Evolutionary conservation across 2,797 vertebrate species (phyloP).

Genomic region (Monodelphis domestica): DNA sequence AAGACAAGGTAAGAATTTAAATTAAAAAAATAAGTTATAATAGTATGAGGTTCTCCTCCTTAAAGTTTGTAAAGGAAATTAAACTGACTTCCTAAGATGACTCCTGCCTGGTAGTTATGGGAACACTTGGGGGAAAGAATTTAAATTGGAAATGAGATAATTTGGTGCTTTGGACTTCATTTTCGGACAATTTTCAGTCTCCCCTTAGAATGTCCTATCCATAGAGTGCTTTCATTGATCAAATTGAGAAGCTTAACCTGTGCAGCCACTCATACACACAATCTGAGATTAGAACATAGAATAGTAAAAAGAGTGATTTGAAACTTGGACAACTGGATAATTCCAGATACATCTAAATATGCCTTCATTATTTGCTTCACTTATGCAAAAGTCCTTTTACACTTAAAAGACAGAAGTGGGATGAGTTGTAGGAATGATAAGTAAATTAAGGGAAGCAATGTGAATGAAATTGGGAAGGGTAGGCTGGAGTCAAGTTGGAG

Average conservation of each 20-base stretch:
- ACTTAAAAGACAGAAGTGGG: background rate
- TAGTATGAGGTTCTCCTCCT: constrained; percentile 57
- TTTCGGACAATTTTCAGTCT: constrained; percentile 3
- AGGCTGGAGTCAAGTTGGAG: background rate
- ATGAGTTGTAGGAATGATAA: background rate
- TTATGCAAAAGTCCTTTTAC: background rate
- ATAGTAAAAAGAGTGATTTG: background rate
- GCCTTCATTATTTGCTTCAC: background rate
- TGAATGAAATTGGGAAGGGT: background rate
- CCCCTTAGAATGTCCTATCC: background rate
- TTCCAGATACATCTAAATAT: background rate
- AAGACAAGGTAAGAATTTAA: too few relatives aligned
- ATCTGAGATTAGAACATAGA: background rate
- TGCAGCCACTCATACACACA: background rate
- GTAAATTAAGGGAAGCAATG: background rate
- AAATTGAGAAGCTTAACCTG: background rate
- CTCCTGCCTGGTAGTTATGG: background rate
- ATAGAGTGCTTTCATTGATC: background rate
- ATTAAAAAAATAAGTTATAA: constrained; percentile 72
- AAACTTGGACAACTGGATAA: background rate
- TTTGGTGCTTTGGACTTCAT: background rate
- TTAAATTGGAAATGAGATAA: constrained; percentile 37
- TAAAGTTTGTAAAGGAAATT: background rate
- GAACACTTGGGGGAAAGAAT: constrained; percentile 34
- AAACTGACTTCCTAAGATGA: background rate